Evolutionary conservation across 2,113 vertebrate genomes (phyloP).

Genomic region (Capricornis sumatraensis): DNA sequence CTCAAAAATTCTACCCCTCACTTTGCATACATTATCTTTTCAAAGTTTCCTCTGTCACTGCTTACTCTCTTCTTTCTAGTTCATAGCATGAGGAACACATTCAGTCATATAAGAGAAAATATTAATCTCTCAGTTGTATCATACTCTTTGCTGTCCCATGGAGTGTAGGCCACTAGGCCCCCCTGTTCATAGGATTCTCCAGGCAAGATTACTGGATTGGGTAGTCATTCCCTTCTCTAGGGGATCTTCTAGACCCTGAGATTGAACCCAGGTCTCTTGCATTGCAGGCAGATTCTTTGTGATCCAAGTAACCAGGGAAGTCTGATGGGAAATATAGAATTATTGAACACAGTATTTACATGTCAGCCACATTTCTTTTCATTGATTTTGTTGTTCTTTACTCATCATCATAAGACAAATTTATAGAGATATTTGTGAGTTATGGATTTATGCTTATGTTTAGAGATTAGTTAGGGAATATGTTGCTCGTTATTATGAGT

Average conservation of each 20-base stretch:
- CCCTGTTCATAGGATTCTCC: not conserved
- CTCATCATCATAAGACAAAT: not conserved
- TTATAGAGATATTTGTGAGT: not conserved
- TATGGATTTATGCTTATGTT: not conserved
- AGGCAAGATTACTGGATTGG: not conserved
- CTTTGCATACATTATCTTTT: not conserved
- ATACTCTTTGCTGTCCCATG: not conserved
- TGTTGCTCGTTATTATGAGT: not conserved
- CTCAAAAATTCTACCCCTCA: not conserved
- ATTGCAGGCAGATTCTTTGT: not conserved
- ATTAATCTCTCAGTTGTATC: not conserved
- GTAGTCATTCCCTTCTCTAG: not conserved
- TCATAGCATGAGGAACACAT: not conserved
- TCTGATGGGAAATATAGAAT: not conserved
- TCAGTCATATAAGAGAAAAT: not conserved
- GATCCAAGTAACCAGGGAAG: not conserved
- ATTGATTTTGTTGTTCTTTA: not conserved
- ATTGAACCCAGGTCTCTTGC: not conserved
- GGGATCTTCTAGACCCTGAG: not conserved
- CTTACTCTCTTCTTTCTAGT: not conserved
- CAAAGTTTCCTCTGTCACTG: not conserved
- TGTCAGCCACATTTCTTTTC: not conserved
- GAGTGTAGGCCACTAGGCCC: not conserved
- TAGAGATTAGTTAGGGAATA: not conserved
- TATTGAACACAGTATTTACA: not conserved